Evolutionary conservation across 2,797 vertebrate species (phyloP), one percentile per base, ranked within the genome.

Genomic region (Clarias pachynema): DNA sequence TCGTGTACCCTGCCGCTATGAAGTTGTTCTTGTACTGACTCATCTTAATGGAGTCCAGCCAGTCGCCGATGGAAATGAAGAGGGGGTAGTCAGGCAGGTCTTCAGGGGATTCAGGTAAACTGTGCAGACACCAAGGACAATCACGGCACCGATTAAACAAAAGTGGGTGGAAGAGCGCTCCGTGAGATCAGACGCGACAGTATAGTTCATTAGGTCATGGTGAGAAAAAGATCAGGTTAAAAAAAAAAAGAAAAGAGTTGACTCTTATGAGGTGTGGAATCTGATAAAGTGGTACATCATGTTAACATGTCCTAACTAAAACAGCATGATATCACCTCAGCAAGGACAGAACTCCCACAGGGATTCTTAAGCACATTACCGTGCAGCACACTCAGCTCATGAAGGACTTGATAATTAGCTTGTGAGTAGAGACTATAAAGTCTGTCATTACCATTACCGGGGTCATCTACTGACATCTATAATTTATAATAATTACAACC

Each of bases 41-140:
- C 98, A 99, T 99, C 94, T 99, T 99, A 93, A 99, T 99, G 88
- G 98, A 99, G 93, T 99, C 98, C 78, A 99, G 95, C 98, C 98
- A 99, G 93, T 99, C 98, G 75, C 96, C 96, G 6, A 99, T 97
- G 84, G 98, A 98, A 94, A 99, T 97, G 94, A 98, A 98, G 86
- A 99, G 93, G 83, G 95, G 95, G 86, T 96, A 95, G 89, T 95
- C 95, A 34, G 94, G 92, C 91, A 95, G 91, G 80, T 95, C 95
- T 59, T 94, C 95, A 3, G 95, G 94, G 60, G 94, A 96, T 85
- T 96, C 95, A 2, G 93, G 87, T 85, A 92, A 95, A 86, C 95
- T 96, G 88, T 77, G 73, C 87, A 12, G 79, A 89, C 24, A 89
- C 74, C 85, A 15, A 83, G 6, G 83, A 86, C 74, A 62, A 57